These are phyloP conservation scores for Lamproptera curius DNA, from an alignment of 2,888 invertebrate genomes.

Conservation along the genomic window DNA sequence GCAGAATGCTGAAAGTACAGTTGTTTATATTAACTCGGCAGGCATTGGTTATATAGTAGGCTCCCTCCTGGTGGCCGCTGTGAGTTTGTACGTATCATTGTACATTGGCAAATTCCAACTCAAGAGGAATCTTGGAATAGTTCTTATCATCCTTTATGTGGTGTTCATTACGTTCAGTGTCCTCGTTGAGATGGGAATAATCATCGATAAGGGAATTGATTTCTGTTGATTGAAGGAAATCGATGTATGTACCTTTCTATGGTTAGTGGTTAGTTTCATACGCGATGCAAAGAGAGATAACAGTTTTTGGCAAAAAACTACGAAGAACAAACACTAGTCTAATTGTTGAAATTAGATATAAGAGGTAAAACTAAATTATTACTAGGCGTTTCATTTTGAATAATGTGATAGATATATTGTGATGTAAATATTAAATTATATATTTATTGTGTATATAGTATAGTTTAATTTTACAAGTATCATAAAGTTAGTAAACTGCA, in stretches of 20 bases:
- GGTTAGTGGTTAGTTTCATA: background rate
- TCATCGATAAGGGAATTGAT: conserved; percentile 40
- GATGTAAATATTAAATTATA: conserved; percentile 1
- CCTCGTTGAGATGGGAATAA: conserved; percentile 86
- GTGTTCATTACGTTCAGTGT: conserved; percentile 87
- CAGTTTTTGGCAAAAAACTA: background rate
- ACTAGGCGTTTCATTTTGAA: conserved; percentile 31
- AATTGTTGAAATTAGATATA: too few species aligned
- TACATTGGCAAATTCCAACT: conserved; percentile 84
- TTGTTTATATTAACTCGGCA: conserved; percentile 84
- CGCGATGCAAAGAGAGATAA: background rate
- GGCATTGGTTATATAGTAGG: conserved; percentile 90
- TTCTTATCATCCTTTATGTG: conserved; percentile 82
- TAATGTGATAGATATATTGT: conserved; percentile 14
- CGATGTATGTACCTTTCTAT: background rate
- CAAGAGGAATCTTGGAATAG: conserved; percentile 82
- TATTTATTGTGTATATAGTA: background rate
- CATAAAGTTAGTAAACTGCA: too few species aligned
- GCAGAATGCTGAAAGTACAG: conserved; percentile 61
- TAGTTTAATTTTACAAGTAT: background rate
- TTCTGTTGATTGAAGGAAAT: conserved; percentile 13
- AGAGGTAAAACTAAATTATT: conserved; percentile 1
- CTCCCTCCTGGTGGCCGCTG: conserved; percentile 86
- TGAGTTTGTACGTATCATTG: conserved; percentile 82
- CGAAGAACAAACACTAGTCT: background rate